These are phyloP conservation scores for Poeciliopsis gracilis DNA, from an alignment of 2,797 vertebrate species.

Conservation along the genomic window DNA sequence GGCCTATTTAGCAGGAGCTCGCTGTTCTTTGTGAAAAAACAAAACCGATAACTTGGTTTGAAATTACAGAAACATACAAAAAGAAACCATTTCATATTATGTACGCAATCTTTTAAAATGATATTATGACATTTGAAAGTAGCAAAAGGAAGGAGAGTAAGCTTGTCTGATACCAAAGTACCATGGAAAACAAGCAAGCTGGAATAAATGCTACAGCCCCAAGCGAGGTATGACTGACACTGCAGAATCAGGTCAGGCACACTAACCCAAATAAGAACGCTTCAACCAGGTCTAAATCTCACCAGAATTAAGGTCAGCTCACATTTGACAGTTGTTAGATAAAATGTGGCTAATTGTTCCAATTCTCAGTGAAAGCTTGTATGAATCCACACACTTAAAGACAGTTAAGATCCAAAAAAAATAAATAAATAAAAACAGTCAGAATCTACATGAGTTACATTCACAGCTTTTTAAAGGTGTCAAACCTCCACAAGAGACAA, in stretches of 20 bases:
- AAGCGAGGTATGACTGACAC: neutral
- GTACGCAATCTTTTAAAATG: neutral
- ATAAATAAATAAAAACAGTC: fast-evolving
- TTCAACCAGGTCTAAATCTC: neutral
- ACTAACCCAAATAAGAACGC: neutral
- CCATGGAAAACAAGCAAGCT: neutral
- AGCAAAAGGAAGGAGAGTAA: neutral
- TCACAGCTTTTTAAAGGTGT: neutral
- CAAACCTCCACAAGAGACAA: neutral
- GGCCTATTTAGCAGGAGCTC: neutral
- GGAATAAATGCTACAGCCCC: neutral
- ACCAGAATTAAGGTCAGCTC: neutral
- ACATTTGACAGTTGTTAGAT: neutral
- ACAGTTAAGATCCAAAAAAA: neutral
- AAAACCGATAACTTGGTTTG: neutral
- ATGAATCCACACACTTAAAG: neutral
- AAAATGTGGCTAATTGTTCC: neutral
- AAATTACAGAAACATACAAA: neutral
- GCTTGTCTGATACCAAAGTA: neutral
- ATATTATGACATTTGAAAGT: neutral
- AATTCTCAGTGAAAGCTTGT: neutral
- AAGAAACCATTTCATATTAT: neutral
- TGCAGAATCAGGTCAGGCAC: neutral
- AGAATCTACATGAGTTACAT: neutral
- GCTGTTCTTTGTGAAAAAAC: neutral